Conservation (phyloP, 2,113 vertebrate genomes). For the Labeo catla region DNA sequence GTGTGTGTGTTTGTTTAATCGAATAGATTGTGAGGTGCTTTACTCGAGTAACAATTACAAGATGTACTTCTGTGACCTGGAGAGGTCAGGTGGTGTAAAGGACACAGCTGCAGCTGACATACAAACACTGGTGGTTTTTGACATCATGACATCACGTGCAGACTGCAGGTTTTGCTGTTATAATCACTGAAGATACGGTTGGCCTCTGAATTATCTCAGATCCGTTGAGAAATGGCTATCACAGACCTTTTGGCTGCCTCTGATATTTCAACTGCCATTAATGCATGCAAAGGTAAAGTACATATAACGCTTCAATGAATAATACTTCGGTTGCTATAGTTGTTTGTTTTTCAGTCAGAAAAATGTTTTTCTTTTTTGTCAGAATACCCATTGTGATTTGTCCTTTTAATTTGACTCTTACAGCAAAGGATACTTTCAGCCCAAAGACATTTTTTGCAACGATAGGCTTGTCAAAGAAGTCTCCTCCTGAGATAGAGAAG, state of each 20-base stretch:
- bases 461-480: conserved; percentile 73
- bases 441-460: conserved; percentile 71
- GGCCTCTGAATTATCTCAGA: conserved; percentile 52
- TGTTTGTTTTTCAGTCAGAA: not conserved
- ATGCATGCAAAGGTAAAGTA: conserved; percentile 76
- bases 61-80: not conserved
- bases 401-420: not conserved
- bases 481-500: conserved; percentile 67
- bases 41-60: not conserved
- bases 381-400: not conserved
- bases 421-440: conserved; percentile 72
- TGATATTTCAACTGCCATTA: conserved; percentile 76
- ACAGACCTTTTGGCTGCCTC: conserved; percentile 74
- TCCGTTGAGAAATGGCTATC: conserved; percentile 70
- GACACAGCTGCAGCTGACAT: conserved; percentile 68
- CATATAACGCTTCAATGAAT: not conserved
- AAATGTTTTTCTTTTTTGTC: not conserved
- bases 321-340: not conserved
- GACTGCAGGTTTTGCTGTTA: conserved; percentile 49
- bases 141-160: conserved; percentile 56
- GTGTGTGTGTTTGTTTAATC: not conserved
- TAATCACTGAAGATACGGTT: conserved; percentile 39
- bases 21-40: not conserved
- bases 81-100: conserved; percentile 31
- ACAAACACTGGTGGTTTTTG: conserved; percentile 70